Conservation (phyloP, 1,140 invertebrate species). For the Hypothenemus hampei region DNA sequence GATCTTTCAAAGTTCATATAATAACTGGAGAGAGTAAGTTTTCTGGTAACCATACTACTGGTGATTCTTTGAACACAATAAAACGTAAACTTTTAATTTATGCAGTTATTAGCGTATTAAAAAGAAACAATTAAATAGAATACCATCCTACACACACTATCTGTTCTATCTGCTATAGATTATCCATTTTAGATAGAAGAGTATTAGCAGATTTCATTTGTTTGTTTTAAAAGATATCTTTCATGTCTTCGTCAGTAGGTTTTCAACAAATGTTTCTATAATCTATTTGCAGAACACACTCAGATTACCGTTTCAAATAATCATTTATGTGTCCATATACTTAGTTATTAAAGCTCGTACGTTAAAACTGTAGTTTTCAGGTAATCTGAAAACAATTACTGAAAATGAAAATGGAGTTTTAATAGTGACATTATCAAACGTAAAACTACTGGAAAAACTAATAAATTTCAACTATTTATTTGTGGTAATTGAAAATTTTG, state of each 20-base stretch:
- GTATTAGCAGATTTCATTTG: background rate
- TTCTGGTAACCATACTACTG: background rate
- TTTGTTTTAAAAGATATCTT: no score
- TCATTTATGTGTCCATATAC: no score
- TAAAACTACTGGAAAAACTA: slow-evolving; percentile 29
- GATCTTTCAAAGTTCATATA: slow-evolving; percentile 27
- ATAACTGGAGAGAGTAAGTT: slow-evolving; percentile 26
- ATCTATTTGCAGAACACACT: background rate
- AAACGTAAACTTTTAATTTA: background rate
- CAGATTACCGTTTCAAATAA: no score
- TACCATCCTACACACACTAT: background rate
- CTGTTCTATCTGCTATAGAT: no score
- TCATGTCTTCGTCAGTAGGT: background rate
- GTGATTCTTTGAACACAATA: background rate
- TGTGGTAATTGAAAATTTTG: slow-evolving; percentile 36
- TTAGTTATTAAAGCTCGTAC: no score
- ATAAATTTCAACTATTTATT: slow-evolving; percentile 24
- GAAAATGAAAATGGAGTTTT: slow-evolving; percentile 11
- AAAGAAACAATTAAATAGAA: background rate
- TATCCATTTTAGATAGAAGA: background rate
- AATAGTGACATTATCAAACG: slow-evolving; percentile 19
- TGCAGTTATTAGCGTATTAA: background rate
- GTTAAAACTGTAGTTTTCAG: slow-evolving; percentile 8
- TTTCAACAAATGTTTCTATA: background rate
- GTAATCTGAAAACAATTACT: slow-evolving; percentile 9